Evolutionary conservation across 2,888 invertebrate genomes (phyloP), one percentile per base, ranked within the genome.

Genomic region (Hypolimnas misippus): DNA sequence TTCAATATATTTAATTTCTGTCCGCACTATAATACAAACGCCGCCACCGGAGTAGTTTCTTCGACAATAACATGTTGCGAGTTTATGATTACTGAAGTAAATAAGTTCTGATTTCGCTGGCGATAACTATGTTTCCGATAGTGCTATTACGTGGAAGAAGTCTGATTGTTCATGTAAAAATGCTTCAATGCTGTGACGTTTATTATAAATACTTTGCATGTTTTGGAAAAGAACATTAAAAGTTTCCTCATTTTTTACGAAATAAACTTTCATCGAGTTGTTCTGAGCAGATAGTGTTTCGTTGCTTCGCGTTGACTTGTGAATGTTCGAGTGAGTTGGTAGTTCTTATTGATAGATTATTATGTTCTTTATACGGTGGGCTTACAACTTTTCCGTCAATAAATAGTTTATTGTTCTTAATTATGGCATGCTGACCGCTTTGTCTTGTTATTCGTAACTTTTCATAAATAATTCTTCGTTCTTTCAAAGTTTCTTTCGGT

Each of bases 201-300:
- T 70, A 44, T 65, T 67, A 10, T 35, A 31, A 0, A 69, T 25
- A 33, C 70, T 70, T 33, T 59, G 65, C 51, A 66, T 66, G 56
- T 67, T 70, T 44, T 70, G 67, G 16, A 46, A 67, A 12, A 67
- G 8, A 2, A 67, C 59, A 10, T 51, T 60, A 3, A 63, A 44
- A 17, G 16, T 19, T 44, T 16, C 44, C 19, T 44, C 8, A 31
- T 10, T 62, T 14, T 3, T 51, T 29, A 29, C 44, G 44, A 44
- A 44, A 44, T 44, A 35, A 35, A 35, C 35, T 35, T 35, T 35
- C 35, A 35, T 35, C 35, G 35, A 35, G 35, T 35, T 35, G 35
- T 35, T 35, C 12, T 35, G 35, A 35, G 10, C 12, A 35, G 35
- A 35, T 35, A 35, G 35, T 35, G 35, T 35, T 35, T 35, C 35